Conservation (phyloP, 2,888 invertebrate species). For the Metallyticus violacea region DNA sequence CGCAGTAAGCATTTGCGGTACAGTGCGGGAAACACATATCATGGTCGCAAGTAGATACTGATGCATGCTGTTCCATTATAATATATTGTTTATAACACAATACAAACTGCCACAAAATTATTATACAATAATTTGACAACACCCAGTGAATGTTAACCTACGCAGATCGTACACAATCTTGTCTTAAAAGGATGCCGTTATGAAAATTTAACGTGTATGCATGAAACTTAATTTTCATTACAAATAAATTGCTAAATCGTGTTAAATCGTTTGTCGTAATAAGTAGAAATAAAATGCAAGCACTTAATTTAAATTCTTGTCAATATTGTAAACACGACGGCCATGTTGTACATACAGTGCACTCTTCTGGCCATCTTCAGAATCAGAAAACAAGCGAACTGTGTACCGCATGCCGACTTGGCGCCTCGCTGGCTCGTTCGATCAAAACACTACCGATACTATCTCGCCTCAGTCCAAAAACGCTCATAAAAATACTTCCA, state of each 20-base stretch:
- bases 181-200: neutral
- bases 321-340: neutral
- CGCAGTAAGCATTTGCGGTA: neutral
- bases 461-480: too few relatives aligned
- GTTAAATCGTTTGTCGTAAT: neutral
- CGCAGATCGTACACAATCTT: neutral
- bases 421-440: neutral
- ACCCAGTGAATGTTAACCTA: neutral
- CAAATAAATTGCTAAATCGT: neutral
- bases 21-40: conserved; percentile 16
- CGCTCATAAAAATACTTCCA: too few relatives aligned
- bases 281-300: neutral
- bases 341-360: conserved; percentile 1
- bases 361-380: neutral
- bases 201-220: neutral
- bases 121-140: neutral
- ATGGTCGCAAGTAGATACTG: neutral
- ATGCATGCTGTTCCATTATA: neutral
- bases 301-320: neutral
- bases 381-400: neutral
- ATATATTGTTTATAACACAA: neutral
- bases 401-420: neutral
- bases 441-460: neutral
- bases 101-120: neutral
- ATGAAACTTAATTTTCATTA: neutral